A percentile compares a stretch with the other conserved stretches of the same genome.
Conservation (phyloP, 2,888 invertebrate species). For the Acrocyrtus sp. region DNA sequence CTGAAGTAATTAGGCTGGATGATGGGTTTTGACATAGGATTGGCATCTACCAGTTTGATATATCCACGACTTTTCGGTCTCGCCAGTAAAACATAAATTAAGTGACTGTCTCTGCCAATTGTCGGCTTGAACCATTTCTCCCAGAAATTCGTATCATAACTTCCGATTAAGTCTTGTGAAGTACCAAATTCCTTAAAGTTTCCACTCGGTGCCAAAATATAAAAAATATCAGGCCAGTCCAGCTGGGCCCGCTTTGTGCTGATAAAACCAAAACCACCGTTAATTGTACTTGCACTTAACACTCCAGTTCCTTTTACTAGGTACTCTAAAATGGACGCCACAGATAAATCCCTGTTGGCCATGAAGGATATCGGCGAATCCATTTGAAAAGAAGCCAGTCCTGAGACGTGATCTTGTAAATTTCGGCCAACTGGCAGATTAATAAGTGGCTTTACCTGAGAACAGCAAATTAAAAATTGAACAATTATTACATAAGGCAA, state of each 20-base stretch:
- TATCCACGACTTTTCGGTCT: constrained; percentile 43
- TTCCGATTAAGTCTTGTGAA: neutral
- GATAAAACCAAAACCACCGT: constrained; percentile 14
- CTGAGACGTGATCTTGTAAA: constrained; percentile 30
- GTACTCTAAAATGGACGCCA: constrained; percentile 3
- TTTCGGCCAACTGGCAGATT: constrained; percentile 32
- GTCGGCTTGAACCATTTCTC: constrained; percentile 13
- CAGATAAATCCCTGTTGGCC: neutral
- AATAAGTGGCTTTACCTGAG: constrained; percentile 25
- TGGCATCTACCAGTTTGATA: constrained; percentile 25
- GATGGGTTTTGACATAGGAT: constrained; percentile 30
- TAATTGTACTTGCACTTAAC: neutral
- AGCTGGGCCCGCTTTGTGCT: constrained; percentile 9
- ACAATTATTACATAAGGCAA: neutral
- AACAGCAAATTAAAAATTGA: too few species aligned
- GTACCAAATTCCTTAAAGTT: constrained; percentile 22
- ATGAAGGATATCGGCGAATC: constrained; percentile 16
- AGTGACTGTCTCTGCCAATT: constrained; percentile 14
- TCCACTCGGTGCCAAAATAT: constrained; percentile 6
- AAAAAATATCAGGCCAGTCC: constrained; percentile 26
- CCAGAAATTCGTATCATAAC: constrained; percentile 5
- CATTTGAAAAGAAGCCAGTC: constrained; percentile 4
- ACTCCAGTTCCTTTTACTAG: constrained; percentile 5
- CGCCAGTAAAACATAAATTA: constrained; percentile 29
- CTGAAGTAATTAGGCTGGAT: constrained; percentile 48